Evolutionary conservation across 2,797 vertebrate genomes (phyloP).

Genomic region (Fratercula arctica): DNA sequence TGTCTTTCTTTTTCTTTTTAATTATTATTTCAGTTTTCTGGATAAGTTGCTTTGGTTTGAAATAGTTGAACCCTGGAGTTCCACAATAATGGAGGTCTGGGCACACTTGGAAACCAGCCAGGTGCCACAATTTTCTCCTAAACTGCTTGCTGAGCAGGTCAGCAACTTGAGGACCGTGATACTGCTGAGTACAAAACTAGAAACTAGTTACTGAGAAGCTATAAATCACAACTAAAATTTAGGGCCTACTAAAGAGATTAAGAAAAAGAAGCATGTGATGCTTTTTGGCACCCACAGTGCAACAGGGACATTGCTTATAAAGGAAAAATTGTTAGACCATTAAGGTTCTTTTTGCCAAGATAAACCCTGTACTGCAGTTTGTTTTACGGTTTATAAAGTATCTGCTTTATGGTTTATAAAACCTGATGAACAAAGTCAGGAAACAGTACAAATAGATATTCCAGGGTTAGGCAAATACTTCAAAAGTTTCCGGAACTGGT

Average conservation of each 20-base stretch:
- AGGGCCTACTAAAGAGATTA: constrained; percentile 35
- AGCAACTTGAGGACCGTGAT: constrained; percentile 39
- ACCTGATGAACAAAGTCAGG: background rate
- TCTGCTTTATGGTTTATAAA: constrained; percentile 31
- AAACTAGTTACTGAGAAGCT: constrained; percentile 35
- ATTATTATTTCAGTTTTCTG: constrained; percentile 74
- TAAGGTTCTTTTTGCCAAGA: background rate
- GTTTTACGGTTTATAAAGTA: constrained; percentile 8
- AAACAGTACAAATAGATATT: constrained; percentile 20
- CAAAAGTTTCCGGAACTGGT: background rate
- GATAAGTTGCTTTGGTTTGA: constrained; percentile 77
- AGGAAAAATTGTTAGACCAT: constrained; percentile 46
- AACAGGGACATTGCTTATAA: constrained; percentile 14
- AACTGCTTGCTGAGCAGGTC: constrained; percentile 53
- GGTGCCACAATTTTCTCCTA: constrained; percentile 65
- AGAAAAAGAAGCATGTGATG: constrained; percentile 15
- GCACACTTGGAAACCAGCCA: constrained; percentile 63
- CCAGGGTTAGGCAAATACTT: background rate
- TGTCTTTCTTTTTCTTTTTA: constrained; percentile 60
- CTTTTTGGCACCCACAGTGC: background rate
- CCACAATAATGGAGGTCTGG: constrained; percentile 57
- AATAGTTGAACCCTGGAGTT: constrained; percentile 75
- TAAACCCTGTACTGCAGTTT: background rate
- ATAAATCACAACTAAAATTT: constrained; percentile 38
- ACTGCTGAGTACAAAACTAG: constrained; percentile 26